Conservation (phyloP, 2,113 vertebrate genomes). For the Microtus richardsoni region DNA sequence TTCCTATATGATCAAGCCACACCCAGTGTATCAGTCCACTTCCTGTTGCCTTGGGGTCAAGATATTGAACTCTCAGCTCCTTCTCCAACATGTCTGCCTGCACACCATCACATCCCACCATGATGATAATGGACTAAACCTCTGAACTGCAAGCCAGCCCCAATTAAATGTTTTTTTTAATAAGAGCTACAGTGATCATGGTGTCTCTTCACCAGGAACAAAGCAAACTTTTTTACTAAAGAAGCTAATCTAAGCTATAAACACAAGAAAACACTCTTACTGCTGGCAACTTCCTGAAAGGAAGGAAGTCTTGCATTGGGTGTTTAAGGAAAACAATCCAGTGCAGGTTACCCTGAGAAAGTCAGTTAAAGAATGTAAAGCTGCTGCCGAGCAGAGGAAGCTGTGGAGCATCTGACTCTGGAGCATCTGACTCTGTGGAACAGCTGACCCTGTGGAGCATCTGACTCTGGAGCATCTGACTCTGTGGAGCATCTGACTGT, state of each 20-base stretch:
- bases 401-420: too few species aligned
- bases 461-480: not conserved
- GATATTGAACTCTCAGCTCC: not conserved
- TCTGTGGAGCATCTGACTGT: too few species aligned
- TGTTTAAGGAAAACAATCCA: not conserved
- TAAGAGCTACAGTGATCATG: not conserved
- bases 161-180: not conserved
- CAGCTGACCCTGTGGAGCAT: too few species aligned
- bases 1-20: not conserved
- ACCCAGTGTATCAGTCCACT: not conserved
- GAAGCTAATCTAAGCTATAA: not conserved
- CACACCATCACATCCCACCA: not conserved
- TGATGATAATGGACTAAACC: not conserved
- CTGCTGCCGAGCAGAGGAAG: not conserved
- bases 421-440: too few species aligned
- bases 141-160: not conserved
- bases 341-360: not conserved
- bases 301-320: not conserved
- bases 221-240: not conserved
- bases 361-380: not conserved
- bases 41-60: not conserved
- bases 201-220: not conserved
- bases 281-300: not conserved
- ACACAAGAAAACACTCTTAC: not conserved
- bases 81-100: not conserved